Conservation (phyloP, 2,113 vertebrate species). For the Cyanoliseus patagonus region DNA sequence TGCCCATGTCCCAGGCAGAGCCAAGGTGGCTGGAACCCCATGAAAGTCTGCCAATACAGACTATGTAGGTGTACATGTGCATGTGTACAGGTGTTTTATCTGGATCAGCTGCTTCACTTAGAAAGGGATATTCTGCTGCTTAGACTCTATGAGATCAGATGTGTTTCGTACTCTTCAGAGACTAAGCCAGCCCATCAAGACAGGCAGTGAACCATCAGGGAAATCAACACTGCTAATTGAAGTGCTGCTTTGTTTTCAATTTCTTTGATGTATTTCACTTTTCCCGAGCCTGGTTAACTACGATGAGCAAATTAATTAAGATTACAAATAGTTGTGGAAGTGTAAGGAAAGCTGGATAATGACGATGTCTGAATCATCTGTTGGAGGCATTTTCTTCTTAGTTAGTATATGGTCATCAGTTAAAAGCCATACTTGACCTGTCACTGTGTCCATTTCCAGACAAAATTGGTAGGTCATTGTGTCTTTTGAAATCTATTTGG, state of each 20-base stretch:
- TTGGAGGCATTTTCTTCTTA: slow-evolving; percentile 19
- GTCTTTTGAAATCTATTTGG: slow-evolving; percentile 26
- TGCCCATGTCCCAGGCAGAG: not conserved
- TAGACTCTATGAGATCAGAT: not conserved
- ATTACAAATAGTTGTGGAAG: not conserved
- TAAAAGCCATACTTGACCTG: slow-evolving; percentile 42
- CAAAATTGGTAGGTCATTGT: not conserved
- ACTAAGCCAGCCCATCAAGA: not conserved
- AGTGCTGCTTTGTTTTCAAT: not conserved
- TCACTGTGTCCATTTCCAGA: slow-evolving; percentile 18
- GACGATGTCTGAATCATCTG: not conserved
- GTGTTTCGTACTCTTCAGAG: not conserved
- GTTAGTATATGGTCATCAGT: not conserved
- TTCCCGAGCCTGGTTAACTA: not conserved
- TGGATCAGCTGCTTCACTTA: not conserved
- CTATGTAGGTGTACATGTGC: accelerated
- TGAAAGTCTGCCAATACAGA: not conserved
- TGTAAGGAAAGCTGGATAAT: not conserved
- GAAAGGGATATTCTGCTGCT: not conserved
- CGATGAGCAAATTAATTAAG: not conserved
- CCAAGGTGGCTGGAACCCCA: not conserved
- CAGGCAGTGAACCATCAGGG: not conserved
- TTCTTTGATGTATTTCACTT: not conserved
- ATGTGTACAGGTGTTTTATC: not conserved
- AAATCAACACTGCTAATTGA: not conserved